Evolutionary conservation across 2,888 invertebrate genomes (phyloP).

Genomic region (Hirtodrosophila duncani): DNA sequence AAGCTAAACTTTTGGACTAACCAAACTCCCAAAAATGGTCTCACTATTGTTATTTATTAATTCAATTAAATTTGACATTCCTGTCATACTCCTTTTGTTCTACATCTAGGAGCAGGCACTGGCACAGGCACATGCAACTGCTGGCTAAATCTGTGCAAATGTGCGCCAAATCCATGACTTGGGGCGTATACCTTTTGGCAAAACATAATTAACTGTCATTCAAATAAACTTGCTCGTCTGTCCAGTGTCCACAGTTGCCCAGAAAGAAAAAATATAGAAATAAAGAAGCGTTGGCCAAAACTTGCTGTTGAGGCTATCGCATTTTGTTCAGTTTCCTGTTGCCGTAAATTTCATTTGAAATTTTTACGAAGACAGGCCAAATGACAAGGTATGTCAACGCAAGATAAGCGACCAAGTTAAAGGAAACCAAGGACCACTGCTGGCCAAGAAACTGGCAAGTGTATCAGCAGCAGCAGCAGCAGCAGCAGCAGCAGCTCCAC

Average conservation of each 20-base stretch:
- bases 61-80: too few relatives aligned
- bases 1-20: too few relatives aligned
- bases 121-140: background rate
- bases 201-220: conserved; percentile 21
- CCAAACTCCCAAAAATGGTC: too few relatives aligned
- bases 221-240: conserved; percentile 27
- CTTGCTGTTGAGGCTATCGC: background rate
- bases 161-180: background rate
- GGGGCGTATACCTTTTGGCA: conserved; percentile 7
- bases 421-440: conserved; percentile 11
- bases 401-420: conserved; percentile 56
- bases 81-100: too few relatives aligned
- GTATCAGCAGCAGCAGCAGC: background rate
- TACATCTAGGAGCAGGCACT: too few relatives aligned
- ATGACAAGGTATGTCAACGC: conserved; percentile 68
- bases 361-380: conserved; percentile 59
- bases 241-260: too few relatives aligned
- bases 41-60: too few relatives aligned
- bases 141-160: too few relatives aligned
- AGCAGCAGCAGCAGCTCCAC: conserved; percentile 1
- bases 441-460: too few relatives aligned
- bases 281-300: background rate
- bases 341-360: conserved; percentile 63
- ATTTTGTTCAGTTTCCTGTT: conserved; percentile 25
- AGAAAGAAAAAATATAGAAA: conserved; percentile 2